Evolutionary conservation across 2,113 vertebrate species (phyloP).

Genomic region (Zingel zingel): DNA sequence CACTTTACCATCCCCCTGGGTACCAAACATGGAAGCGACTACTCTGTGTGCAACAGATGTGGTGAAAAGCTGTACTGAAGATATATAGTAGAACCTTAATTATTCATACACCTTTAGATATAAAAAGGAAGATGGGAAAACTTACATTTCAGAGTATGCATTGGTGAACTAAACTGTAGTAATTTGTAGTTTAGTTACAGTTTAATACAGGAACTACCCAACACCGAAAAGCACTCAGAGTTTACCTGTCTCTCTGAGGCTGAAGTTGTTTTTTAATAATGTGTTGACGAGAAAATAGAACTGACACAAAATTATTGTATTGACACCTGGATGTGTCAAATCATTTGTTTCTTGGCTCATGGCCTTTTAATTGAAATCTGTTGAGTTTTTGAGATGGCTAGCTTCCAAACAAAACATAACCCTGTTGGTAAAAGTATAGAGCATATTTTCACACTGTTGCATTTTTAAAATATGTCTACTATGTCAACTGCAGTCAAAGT

Average conservation of each 20-base stretch:
- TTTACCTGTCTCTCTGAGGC: not conserved
- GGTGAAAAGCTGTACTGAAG: slow-evolving; percentile 6
- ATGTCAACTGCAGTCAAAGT: slow-evolving; percentile 32
- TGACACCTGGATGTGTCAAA: slow-evolving; percentile 5
- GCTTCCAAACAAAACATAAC: slow-evolving; percentile 22
- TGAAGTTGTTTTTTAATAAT: slow-evolving; percentile 6
- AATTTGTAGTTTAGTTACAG: not conserved
- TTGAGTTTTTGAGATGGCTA: not conserved
- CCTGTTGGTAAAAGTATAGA: slow-evolving; percentile 10
- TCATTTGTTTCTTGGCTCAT: slow-evolving; percentile 17
- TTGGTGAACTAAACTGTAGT: not conserved
- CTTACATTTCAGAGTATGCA: not conserved
- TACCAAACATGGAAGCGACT: slow-evolving; percentile 28
- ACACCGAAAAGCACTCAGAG: not conserved
- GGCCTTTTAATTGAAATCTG: slow-evolving; percentile 7
- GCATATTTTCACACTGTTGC: slow-evolving; percentile 10
- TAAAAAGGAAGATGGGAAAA: slow-evolving; percentile 1
- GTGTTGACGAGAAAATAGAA: slow-evolving; percentile 17
- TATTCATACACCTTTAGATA: not conserved
- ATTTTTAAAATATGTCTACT: slow-evolving; percentile 29
- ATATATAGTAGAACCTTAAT: not conserved
- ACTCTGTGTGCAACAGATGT: slow-evolving; percentile 45
- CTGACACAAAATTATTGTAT: not conserved
- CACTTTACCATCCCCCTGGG: slow-evolving; percentile 19
- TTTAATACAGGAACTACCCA: not conserved